A percentile compares a stretch with the other conserved stretches of the same genome.
These are phyloP conservation scores for Hybos culiciformis DNA, from an alignment of 2,888 invertebrate species.

Conservation along the genomic window DNA sequence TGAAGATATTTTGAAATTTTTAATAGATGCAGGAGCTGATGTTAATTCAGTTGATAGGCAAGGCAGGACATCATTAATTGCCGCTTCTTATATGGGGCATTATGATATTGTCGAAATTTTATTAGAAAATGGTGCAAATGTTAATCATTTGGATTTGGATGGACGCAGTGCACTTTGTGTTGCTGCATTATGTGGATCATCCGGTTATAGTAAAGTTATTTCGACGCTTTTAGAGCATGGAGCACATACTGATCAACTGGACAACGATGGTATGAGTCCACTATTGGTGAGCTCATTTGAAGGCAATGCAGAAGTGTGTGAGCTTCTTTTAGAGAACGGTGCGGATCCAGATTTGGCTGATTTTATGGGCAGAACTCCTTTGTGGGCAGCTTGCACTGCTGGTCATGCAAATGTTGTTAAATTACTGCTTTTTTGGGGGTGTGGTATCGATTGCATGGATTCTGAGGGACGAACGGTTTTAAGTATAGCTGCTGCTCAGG, in stretches of 20 bases:
- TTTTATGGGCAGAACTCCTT: slow-evolving; percentile 64
- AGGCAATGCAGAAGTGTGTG: slow-evolving; percentile 85
- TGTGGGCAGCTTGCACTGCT: slow-evolving; percentile 88
- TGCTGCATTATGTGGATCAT: slow-evolving; percentile 72
- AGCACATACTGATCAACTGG: slow-evolving; percentile 68
- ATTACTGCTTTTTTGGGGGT: slow-evolving; percentile 85
- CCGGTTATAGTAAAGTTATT: slow-evolving; percentile 53
- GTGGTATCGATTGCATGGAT: slow-evolving; percentile 89
- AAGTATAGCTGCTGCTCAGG: slow-evolving; percentile 73
- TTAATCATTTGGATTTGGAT: slow-evolving; percentile 77
- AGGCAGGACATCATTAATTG: slow-evolving; percentile 82
- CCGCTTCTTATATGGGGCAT: slow-evolving; percentile 94
- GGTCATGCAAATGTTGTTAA: slow-evolving; percentile 79
- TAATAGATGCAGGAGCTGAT: slow-evolving; percentile 62
- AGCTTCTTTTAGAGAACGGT: slow-evolving; percentile 77
- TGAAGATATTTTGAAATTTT: slow-evolving; percentile 62
- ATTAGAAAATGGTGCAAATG: slow-evolving; percentile 65
- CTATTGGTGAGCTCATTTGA: slow-evolving; percentile 81
- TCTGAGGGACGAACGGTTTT: slow-evolving; percentile 83
- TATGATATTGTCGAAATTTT: slow-evolving; percentile 77
- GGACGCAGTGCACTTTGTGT: slow-evolving; percentile 80
- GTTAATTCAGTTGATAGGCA: slow-evolving; percentile 78
- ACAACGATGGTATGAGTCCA: slow-evolving; percentile 79
- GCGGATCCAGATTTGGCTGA: slow-evolving; percentile 85
- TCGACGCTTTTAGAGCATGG: slow-evolving; percentile 64